Evolutionary conservation across 2,113 vertebrate genomes (phyloP).

Genomic region (Rhynchomys soricoides): DNA sequence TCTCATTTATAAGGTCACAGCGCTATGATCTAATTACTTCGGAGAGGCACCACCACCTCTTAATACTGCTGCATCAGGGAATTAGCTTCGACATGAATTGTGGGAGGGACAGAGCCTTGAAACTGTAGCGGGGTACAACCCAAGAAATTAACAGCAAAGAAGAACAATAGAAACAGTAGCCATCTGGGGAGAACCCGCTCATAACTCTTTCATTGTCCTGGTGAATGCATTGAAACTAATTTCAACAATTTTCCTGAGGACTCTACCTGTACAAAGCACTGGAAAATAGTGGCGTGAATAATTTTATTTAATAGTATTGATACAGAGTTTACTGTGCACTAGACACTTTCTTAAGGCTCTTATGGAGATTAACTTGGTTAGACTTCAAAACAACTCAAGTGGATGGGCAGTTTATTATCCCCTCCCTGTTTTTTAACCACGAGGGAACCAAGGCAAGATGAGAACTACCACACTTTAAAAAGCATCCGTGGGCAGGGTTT

Average conservation of each 20-base stretch:
- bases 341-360: background rate
- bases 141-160: background rate
- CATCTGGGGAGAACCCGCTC: no score
- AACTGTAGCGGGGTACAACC: background rate
- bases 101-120: background rate
- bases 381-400: conserved; percentile 14
- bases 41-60: background rate
- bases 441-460: background rate
- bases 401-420: conserved; percentile 15
- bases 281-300: background rate
- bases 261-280: background rate
- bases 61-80: background rate
- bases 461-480: background rate
- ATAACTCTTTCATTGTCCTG: background rate
- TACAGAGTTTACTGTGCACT: background rate
- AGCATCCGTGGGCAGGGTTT: background rate
- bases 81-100: background rate
- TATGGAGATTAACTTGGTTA: background rate
- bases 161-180: background rate
- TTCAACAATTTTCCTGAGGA: background rate
- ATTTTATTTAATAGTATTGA: background rate
- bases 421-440: background rate
- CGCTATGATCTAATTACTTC: background rate
- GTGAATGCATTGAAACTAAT: no score
- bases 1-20: background rate